These are phyloP conservation scores for Andrena haemorrhoa DNA, from an alignment of 2,888 invertebrate species.

Conservation along the genomic window DNA sequence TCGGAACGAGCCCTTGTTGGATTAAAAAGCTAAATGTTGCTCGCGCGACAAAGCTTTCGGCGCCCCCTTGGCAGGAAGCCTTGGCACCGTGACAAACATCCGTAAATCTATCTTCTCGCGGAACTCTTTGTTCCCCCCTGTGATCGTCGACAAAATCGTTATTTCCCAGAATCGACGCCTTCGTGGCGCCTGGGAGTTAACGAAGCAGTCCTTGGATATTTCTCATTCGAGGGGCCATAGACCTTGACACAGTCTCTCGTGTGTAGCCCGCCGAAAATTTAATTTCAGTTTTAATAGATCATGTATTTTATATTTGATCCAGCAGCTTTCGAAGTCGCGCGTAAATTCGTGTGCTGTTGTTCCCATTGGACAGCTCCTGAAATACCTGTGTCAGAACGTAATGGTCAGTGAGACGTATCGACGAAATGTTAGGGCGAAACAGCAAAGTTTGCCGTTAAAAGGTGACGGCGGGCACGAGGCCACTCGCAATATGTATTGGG, in stretches of 20 bases:
- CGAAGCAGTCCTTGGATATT: background rate
- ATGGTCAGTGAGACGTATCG: background rate
- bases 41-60: background rate
- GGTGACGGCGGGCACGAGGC: conserved; percentile 13
- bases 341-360: no score
- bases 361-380: no score
- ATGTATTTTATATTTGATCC: no score
- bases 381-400: no score
- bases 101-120: conserved; percentile 9
- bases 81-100: conserved; percentile 57
- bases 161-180: conserved; percentile 15
- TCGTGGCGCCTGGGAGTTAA: background rate
- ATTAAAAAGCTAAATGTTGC: conserved; percentile 36
- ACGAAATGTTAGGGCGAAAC: background rate
- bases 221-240: background rate
- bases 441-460: conserved; percentile 11
- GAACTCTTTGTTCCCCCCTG: conserved; percentile 22
- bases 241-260: no score
- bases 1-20: background rate
- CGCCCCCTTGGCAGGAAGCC: conserved; percentile 44
- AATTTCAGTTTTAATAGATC: background rate
- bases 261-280: background rate
- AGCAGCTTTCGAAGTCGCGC: no score
- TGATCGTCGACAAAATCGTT: conserved; percentile 37
- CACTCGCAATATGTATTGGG: conserved; percentile 22